A percentile compares a stretch with the other conserved stretches of the same genome.
These are phyloP conservation scores for Sicus ferrugineus DNA, from an alignment of 2,888 invertebrate genomes.

Conservation along the genomic window DNA sequence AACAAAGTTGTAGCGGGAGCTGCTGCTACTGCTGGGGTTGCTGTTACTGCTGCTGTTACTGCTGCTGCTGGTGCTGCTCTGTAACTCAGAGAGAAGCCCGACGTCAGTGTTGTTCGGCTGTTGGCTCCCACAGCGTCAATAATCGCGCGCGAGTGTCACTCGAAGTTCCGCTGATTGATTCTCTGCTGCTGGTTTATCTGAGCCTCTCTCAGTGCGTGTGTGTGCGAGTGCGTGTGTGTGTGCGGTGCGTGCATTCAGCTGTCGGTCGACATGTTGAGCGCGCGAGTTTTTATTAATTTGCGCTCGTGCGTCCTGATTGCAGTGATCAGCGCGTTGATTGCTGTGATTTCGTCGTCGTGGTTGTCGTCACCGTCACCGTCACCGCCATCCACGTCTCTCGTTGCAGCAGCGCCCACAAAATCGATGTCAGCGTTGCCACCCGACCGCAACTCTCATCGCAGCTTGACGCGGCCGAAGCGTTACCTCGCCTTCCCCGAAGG, in stretches of 20 bases:
- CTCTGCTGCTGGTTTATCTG: background rate
- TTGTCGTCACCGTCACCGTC: slow-evolving; percentile 10
- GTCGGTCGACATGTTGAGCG: slow-evolving; percentile 30
- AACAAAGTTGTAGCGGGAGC: slow-evolving; percentile 4
- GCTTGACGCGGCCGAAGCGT: slow-evolving; percentile 54
- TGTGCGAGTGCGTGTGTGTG: background rate
- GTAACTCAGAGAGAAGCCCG: slow-evolving; percentile 3
- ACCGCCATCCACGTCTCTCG: slow-evolving; percentile 17
- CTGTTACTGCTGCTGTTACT: background rate
- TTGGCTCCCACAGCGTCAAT: slow-evolving; percentile 23
- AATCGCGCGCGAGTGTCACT: slow-evolving; percentile 29
- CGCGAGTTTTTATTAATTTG: slow-evolving; percentile 50
- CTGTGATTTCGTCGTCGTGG: slow-evolving; percentile 35
- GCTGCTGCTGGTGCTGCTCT: slow-evolving; percentile 6
- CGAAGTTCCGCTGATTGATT: slow-evolving; percentile 16
- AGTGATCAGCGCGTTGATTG: slow-evolving; percentile 56
- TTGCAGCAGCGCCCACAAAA: background rate
- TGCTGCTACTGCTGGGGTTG: background rate
- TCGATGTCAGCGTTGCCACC: slow-evolving; percentile 26
- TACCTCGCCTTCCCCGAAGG: slow-evolving; percentile 69
- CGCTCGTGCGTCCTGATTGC: slow-evolving; percentile 48
- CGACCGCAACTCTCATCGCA: slow-evolving; percentile 37
- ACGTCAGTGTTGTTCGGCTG: slow-evolving; percentile 6
- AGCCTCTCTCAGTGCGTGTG: background rate
- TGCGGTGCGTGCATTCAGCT: background rate